phyloP scores from a whole-genome alignment of 2,888 invertebrate species.

The Drosophila subsilvestris region DNA sequence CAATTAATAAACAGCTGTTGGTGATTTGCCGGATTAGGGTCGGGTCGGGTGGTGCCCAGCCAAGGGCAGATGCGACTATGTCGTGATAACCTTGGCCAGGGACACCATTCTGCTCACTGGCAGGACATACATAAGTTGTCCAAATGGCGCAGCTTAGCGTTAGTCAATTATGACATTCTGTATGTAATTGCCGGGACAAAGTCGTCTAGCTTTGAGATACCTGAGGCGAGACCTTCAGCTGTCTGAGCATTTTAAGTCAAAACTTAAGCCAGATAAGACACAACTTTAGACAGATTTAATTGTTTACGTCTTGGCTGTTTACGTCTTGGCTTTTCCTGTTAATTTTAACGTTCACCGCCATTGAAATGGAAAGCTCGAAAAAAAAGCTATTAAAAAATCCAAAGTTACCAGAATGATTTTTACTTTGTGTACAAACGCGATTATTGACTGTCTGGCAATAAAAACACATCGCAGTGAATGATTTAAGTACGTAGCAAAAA shows the following conservation, averaged over 20 bases:
- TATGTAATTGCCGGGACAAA: conserved; percentile 52
- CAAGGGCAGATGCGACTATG: conserved; percentile 43
- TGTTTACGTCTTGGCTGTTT: too few species aligned
- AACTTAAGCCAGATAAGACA: conserved; percentile 18
- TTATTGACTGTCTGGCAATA: too few species aligned
- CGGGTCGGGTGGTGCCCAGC: conserved; percentile 1
- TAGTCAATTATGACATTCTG: conserved; percentile 49
- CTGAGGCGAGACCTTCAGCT: not conserved
- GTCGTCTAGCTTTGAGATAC: conserved; percentile 8
- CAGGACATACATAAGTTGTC: not conserved
- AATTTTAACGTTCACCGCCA: too few species aligned
- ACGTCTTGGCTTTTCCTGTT: too few species aligned
- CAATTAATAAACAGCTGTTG: conserved; percentile 77
- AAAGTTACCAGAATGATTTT: too few species aligned
- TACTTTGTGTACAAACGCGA: too few species aligned
- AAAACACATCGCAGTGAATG: too few species aligned
- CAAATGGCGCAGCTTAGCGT: conserved; percentile 47
- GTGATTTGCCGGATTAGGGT: conserved; percentile 63
- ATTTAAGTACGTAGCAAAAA: too few species aligned
- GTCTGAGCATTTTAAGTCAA: not conserved
- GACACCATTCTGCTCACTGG: conserved; percentile 13
- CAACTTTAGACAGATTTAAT: not conserved
- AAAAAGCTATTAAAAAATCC: too few species aligned
- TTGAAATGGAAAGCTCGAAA: too few species aligned
- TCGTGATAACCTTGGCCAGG: conserved; percentile 58